Conservation (phyloP, 2,797 vertebrate genomes). For the Graptemys geographica region DNA sequence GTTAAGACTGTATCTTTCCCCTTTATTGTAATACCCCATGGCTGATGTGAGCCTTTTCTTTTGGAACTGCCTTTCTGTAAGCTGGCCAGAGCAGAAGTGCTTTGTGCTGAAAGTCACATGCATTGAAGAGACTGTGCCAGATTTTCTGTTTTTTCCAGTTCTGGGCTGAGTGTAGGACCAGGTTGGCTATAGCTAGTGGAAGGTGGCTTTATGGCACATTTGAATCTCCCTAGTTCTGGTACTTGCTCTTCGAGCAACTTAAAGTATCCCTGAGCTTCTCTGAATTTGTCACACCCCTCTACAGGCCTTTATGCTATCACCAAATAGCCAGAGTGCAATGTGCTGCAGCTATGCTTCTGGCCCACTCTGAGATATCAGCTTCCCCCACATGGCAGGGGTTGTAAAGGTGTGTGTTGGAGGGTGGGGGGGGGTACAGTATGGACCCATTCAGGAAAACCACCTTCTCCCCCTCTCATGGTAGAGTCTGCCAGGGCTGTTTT, state of each 20-base stretch:
- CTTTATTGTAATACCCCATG: not conserved
- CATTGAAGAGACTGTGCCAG: not conserved
- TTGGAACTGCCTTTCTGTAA: accelerated
- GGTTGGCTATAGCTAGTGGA: not conserved
- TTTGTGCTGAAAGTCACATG: not conserved
- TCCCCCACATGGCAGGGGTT: too few species aligned
- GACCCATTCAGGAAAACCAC: not conserved
- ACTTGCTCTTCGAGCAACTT: not conserved
- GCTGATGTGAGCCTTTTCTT: not conserved
- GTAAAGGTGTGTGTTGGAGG: too few species aligned
- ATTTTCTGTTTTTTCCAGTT: not conserved
- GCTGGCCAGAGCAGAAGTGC: not conserved
- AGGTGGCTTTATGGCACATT: not conserved
- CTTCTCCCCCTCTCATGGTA: not conserved
- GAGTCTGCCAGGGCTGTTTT: not conserved
- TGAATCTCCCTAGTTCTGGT: not conserved
- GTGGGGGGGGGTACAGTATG: too few species aligned
- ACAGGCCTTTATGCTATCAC: accelerated
- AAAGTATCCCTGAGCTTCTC: not conserved
- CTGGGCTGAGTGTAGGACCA: not conserved
- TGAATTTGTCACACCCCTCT: not conserved
- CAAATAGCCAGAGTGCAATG: too few species aligned
- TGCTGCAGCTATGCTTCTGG: too few species aligned
- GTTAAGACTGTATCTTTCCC: not conserved
- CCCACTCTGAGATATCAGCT: too few species aligned